Evolutionary conservation across 2,888 invertebrate genomes (phyloP).

Genomic region (Leptothorax acervorum): DNA sequence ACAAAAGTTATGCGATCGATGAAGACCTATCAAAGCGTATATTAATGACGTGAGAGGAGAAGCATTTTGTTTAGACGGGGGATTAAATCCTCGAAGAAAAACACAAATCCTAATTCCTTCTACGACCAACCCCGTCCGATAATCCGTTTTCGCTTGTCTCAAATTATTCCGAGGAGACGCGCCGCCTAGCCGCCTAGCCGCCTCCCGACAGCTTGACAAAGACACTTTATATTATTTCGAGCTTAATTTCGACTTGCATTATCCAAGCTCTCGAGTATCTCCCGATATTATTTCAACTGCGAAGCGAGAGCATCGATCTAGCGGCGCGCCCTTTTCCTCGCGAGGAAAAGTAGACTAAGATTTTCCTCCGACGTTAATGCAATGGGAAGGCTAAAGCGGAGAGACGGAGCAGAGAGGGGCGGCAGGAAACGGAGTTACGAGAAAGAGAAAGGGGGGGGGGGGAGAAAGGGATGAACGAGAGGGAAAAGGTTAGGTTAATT

Average conservation of each 20-base stretch:
- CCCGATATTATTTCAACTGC: conserved; percentile 49
- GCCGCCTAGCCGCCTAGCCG: conserved; percentile 12
- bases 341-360: conserved; percentile 49
- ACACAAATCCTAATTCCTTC: conserved; percentile 37
- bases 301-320: conserved; percentile 44
- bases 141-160: conserved; percentile 39
- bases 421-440: conserved; percentile 22
- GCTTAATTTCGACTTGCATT: conserved; percentile 46
- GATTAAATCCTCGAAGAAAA: conserved; percentile 34
- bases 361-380: conserved; percentile 63
- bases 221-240: conserved; percentile 48
- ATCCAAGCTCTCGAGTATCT: conserved; percentile 40
- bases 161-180: conserved; percentile 34
- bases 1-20: conserved; percentile 2
- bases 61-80: conserved; percentile 20
- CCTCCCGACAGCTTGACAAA: conserved; percentile 33
- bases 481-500: conserved; percentile 69
- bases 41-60: conserved; percentile 4
- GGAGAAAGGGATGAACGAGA: conserved; percentile 12
- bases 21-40: background rate
- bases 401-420: background rate
- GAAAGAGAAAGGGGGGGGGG: background rate
- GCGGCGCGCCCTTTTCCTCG: conserved; percentile 45
- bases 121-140: conserved; percentile 19
- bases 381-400: conserved; percentile 56